Evolutionary conservation across 2,888 invertebrate species (phyloP).

Genomic region (Cristatella mucedo): DNA sequence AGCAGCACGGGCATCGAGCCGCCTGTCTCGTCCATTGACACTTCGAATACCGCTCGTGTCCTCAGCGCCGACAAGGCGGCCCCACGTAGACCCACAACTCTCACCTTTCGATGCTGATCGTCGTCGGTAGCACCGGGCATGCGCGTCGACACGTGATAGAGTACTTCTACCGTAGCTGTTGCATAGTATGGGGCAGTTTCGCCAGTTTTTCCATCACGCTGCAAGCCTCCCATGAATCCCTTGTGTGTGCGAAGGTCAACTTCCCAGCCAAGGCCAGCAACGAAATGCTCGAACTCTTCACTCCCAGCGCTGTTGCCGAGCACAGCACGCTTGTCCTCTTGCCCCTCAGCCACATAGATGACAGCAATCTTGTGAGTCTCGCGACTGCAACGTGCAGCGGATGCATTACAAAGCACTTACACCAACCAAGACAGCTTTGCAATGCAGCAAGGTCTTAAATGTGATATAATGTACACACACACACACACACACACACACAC

Average conservation of each 20-base stretch:
- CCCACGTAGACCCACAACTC: too few species aligned
- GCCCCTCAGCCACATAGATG: slow-evolving; percentile 87
- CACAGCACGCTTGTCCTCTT: slow-evolving; percentile 88
- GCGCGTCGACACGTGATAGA: slow-evolving; percentile 93
- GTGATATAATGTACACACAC: too few species aligned
- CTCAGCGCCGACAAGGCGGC: too few species aligned
- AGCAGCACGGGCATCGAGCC: too few species aligned
- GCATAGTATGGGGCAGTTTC: slow-evolving; percentile 86
- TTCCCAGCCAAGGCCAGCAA: slow-evolving; percentile 55
- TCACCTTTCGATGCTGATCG: slow-evolving; percentile 32
- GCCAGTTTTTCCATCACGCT: slow-evolving; percentile 55
- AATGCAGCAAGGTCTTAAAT: too few species aligned
- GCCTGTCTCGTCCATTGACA: too few species aligned
- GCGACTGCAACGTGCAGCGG: slow-evolving; percentile 25
- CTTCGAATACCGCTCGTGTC: too few species aligned
- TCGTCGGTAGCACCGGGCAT: slow-evolving; percentile 67
- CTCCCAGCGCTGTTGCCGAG: slow-evolving; percentile 77
- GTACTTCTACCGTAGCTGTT: slow-evolving; percentile 75
- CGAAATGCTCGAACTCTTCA: slow-evolving; percentile 66
- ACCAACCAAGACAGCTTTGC: too few species aligned
- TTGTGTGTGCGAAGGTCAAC: slow-evolving; percentile 83
- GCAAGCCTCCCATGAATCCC: slow-evolving; percentile 82
- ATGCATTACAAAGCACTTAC: too few species aligned
- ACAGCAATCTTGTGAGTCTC: slow-evolving; percentile 59
- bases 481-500: too few species aligned